These are phyloP conservation scores for Nasonia vitripennis DNA, from an alignment of 1,140 invertebrate species.

Conservation along the genomic window DNA sequence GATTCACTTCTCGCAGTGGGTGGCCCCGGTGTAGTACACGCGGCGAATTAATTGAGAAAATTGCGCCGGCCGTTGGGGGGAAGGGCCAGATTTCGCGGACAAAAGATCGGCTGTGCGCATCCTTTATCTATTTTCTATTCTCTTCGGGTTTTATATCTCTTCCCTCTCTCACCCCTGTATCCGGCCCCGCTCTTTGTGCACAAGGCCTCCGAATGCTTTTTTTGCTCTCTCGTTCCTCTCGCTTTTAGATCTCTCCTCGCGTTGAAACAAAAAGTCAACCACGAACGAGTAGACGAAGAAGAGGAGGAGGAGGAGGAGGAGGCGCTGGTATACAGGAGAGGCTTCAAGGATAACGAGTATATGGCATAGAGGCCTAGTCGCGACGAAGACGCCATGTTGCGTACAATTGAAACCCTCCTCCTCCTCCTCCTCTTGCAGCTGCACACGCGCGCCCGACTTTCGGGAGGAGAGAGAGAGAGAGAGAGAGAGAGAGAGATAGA, in stretches of 20 bases:
- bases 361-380: constrained; percentile 52
- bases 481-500: background rate
- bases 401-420: constrained; percentile 72
- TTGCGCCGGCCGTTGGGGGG: background rate
- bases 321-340: constrained; percentile 59
- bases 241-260: background rate
- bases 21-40: background rate
- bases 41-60: background rate
- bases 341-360: constrained; percentile 75
- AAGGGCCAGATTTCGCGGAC: background rate
- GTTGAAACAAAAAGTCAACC: background rate
- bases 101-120: background rate
- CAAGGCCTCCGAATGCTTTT: constrained; percentile 50
- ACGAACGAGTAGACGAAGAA: background rate
- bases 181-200: constrained; percentile 22
- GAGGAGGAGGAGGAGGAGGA: constrained; percentile 64
- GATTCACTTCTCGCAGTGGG: constrained; percentile 13
- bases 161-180: background rate
- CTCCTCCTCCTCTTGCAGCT: constrained; percentile 59
- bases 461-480: constrained; percentile 26
- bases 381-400: constrained; percentile 66
- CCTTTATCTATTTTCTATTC: constrained; percentile 61
- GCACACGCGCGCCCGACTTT: constrained; percentile 50
- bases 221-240: constrained; percentile 45
- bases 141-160: background rate